phyloP scores from a whole-genome alignment of 2,888 invertebrate genomes.

The Archips xylosteana region DNA sequence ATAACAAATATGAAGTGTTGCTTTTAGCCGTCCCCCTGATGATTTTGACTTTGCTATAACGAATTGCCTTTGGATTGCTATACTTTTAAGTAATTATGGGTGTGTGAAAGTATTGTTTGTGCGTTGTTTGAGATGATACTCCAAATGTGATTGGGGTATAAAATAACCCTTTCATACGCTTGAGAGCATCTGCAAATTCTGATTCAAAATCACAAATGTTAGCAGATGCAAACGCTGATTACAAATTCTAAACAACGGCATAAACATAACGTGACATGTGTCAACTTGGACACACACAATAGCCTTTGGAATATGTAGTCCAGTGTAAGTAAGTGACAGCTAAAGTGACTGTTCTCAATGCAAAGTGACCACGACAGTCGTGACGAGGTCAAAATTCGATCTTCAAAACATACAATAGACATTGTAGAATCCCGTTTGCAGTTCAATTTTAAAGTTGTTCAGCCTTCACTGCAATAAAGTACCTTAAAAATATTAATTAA shows the following conservation, averaged over 20 bases:
- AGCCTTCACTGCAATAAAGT: no score
- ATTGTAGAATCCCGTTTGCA: neutral
- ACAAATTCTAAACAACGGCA: neutral
- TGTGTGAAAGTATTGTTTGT: conserved; percentile 49
- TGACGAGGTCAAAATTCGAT: neutral
- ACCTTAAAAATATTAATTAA: no score
- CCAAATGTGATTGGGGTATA: conserved; percentile 46
- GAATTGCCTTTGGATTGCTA: conserved; percentile 72
- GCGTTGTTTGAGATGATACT: conserved; percentile 52
- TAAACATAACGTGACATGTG: neutral
- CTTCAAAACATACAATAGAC: neutral
- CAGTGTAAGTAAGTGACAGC: neutral
- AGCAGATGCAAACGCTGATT: neutral
- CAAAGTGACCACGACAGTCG: neutral
- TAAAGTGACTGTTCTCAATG: neutral
- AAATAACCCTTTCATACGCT: conserved; percentile 32
- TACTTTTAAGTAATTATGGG: conserved; percentile 74
- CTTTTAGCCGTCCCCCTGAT: conserved; percentile 75
- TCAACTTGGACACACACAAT: neutral
- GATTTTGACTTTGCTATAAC: conserved; percentile 78
- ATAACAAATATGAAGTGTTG: conserved; percentile 85
- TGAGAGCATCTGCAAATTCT: conserved; percentile 36
- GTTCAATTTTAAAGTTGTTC: no score
- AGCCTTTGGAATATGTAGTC: neutral
- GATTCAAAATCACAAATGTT: conserved; percentile 14